phyloP scores from a whole-genome alignment of 2,113 vertebrate species.

The Oreocharis arfaki region DNA sequence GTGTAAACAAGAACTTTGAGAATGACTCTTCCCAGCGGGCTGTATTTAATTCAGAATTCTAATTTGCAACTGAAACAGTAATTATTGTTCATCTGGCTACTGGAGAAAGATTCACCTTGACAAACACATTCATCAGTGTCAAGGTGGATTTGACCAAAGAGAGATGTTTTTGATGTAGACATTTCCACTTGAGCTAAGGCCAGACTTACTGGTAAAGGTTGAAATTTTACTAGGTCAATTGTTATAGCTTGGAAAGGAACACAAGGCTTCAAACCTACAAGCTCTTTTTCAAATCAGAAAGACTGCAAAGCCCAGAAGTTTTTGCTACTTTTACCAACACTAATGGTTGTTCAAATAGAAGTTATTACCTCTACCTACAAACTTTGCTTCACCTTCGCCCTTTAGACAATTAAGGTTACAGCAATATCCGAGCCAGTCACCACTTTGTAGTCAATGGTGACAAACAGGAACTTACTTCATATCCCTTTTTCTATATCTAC shows the following conservation, averaged over 20 bases:
- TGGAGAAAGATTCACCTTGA: not conserved
- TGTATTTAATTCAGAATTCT: not conserved
- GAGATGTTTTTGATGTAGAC: not conserved
- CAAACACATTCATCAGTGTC: not conserved
- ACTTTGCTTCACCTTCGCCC: not conserved
- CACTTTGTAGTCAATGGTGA: not conserved
- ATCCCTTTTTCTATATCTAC: not conserved
- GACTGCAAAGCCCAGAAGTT: not conserved
- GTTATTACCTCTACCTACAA: not conserved
- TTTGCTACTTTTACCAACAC: not conserved
- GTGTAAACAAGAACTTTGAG: not conserved
- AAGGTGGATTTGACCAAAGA: not conserved
- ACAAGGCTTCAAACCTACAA: not conserved
- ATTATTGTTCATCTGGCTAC: not conserved
- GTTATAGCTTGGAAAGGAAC: not conserved
- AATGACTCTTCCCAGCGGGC: not conserved
- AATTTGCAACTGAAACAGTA: not conserved
- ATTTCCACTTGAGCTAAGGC: not conserved
- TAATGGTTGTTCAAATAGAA: not conserved
- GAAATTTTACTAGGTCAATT: not conserved
- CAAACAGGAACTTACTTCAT: not conserved
- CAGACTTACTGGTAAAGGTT: not conserved
- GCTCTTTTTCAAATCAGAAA: not conserved
- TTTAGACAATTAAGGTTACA: not conserved
- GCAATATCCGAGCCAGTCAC: not conserved